These are phyloP conservation scores for Ophion ventricosus DNA, from an alignment of 2,888 invertebrate genomes.

Conservation along the genomic window DNA sequence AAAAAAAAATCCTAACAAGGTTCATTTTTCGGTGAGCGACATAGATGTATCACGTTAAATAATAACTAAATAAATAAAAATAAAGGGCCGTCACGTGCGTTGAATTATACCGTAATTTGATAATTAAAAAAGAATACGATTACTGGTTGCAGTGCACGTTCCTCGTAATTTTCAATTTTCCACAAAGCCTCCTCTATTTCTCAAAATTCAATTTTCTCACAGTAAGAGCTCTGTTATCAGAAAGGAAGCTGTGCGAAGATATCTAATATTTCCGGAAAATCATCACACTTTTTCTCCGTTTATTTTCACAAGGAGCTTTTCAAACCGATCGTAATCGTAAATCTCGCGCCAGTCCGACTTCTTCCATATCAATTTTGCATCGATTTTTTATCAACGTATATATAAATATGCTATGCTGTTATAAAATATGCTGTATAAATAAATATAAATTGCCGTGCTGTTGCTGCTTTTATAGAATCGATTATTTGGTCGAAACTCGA, in stretches of 20 bases:
- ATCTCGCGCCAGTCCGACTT: background rate
- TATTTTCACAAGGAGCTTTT: background rate
- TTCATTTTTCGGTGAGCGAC: too few relatives aligned
- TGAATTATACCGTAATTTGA: too few relatives aligned
- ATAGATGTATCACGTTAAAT: too few relatives aligned
- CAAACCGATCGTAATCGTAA: background rate
- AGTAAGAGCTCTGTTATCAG: background rate
- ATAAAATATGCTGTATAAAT: too few relatives aligned
- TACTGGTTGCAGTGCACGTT: too few relatives aligned
- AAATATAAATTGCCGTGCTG: too few relatives aligned
- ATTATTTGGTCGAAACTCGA: background rate
- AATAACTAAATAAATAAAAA: too few relatives aligned
- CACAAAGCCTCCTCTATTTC: background rate
- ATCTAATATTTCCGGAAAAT: background rate
- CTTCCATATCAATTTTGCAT: background rate
- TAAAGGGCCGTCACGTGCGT: too few relatives aligned
- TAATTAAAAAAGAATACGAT: background rate
- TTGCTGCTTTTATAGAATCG: background rate
- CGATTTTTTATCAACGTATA: background rate
- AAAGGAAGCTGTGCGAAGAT: background rate
- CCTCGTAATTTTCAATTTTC: background rate
- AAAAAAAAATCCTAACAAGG: too few relatives aligned
- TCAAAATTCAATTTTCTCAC: background rate
- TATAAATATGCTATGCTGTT: too few relatives aligned
- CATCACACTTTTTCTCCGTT: background rate